Conservation (phyloP, 2,888 invertebrate genomes). For the Tachina grossa region DNA sequence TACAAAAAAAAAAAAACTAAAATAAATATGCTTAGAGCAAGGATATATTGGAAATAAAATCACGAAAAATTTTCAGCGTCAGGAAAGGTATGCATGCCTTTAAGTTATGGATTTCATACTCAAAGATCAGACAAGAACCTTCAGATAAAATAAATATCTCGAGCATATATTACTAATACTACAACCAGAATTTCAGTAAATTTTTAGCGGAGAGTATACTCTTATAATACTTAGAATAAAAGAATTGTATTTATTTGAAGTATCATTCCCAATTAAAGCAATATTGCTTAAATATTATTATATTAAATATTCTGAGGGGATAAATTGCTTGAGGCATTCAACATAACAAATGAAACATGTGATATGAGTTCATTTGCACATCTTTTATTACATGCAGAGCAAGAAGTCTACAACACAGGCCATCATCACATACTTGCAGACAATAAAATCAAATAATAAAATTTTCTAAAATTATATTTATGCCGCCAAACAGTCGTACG, state of each 20-base stretch:
- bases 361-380: constrained; percentile 19
- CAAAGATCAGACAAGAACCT: too few species aligned
- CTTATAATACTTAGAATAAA: too few species aligned
- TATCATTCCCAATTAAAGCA: not conserved
- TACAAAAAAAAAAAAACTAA: too few species aligned
- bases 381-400: constrained; percentile 27
- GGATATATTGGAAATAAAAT: too few species aligned
- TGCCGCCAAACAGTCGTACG: constrained; percentile 59
- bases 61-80: too few species aligned
- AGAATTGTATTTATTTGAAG: not conserved
- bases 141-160: too few species aligned
- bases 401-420: constrained; percentile 27
- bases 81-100: too few species aligned
- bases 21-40: too few species aligned
- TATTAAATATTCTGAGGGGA: not conserved
- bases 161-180: too few species aligned
- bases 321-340: constrained; percentile 2
- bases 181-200: too few species aligned
- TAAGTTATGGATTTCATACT: too few species aligned
- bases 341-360: constrained; percentile 12
- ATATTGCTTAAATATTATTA: not conserved
- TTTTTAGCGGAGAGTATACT: too few species aligned
- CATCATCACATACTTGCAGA: not conserved
- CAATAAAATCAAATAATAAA: constrained; percentile 44
- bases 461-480: constrained; percentile 52